phyloP scores from a whole-genome alignment of 2,797 vertebrate species.

The Pseudochaenichthys georgianus region DNA sequence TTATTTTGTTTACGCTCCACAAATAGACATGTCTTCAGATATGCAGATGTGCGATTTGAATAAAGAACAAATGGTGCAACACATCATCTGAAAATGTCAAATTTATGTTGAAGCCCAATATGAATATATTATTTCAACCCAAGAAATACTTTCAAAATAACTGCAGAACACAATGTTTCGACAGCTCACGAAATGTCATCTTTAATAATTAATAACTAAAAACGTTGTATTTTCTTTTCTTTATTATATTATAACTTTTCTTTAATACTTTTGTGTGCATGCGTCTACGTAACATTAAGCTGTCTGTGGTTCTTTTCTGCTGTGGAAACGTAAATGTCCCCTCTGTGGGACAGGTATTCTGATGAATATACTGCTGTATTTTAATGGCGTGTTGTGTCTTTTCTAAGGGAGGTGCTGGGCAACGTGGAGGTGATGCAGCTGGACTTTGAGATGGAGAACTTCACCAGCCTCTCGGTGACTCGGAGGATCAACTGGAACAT shows the following conservation, averaged over 20 bases:
- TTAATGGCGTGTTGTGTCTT: neutral
- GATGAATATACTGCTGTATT: neutral
- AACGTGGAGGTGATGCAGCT: slow-evolving; percentile 96
- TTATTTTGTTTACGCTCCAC: neutral
- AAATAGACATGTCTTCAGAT: slow-evolving; percentile 10
- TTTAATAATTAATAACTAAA: too few species aligned
- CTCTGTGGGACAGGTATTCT: too few species aligned
- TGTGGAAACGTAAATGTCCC: too few species aligned
- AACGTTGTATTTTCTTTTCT: too few species aligned
- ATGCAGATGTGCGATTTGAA: slow-evolving; percentile 12
- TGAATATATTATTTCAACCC: slow-evolving; percentile 32
- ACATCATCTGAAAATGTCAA: neutral
- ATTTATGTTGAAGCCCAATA: slow-evolving; percentile 9
- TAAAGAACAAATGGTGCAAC: slow-evolving; percentile 4
- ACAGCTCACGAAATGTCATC: neutral
- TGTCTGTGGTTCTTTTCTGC: too few species aligned
- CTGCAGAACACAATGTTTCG: slow-evolving; percentile 14
- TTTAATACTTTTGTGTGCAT: too few species aligned
- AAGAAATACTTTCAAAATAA: slow-evolving; percentile 48
- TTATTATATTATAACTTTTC: too few species aligned
- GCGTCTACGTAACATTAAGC: too few species aligned
- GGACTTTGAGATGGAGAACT: slow-evolving; percentile 99
- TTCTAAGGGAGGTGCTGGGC: slow-evolving; percentile 83
- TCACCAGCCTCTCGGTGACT: slow-evolving; percentile 98
- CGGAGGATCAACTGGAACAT: slow-evolving; percentile 99